These are phyloP conservation scores for Vandiemenella viatica DNA, from an alignment of 2,888 invertebrate species.

Conservation along the genomic window DNA sequence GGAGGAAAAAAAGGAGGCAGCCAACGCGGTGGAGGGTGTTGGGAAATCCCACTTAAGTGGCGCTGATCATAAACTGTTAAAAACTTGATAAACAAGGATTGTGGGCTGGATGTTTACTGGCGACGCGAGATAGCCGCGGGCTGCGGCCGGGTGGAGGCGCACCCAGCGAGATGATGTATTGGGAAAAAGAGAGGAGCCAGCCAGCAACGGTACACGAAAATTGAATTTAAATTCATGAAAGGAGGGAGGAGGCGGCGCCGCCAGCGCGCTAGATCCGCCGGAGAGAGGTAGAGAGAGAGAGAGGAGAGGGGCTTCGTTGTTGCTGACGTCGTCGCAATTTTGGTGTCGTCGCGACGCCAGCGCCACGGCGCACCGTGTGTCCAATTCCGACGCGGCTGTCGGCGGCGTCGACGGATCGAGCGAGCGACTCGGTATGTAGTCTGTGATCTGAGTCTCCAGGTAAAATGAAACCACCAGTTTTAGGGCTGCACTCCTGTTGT, in stretches of 20 bases:
- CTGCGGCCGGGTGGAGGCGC: not conserved
- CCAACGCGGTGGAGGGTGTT: too few species aligned
- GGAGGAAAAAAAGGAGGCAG: slow-evolving; percentile 2
- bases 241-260: slow-evolving; percentile 2
- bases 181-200: slow-evolving; percentile 9
- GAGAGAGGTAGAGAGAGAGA: not conserved
- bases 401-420: not conserved
- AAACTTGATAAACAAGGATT: slow-evolving; percentile 1
- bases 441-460: too few species aligned
- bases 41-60: too few species aligned
- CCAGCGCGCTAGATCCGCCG: not conserved
- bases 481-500: too few species aligned
- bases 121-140: not conserved
- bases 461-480: too few species aligned
- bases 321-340: slow-evolving; percentile 5
- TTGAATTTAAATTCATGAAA: slow-evolving; percentile 17
- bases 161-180: slow-evolving; percentile 13
- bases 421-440: too few species aligned
- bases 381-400: not conserved
- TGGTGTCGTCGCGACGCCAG: not conserved
- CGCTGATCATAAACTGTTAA: not conserved
- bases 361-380: not conserved
- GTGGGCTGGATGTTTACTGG: not conserved
- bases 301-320: not conserved
- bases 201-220: slow-evolving; percentile 13